Evolutionary conservation across 2,888 invertebrate species (phyloP), one percentile per base, ranked within the genome.

Genomic region (Scrobipalpa costella): DNA sequence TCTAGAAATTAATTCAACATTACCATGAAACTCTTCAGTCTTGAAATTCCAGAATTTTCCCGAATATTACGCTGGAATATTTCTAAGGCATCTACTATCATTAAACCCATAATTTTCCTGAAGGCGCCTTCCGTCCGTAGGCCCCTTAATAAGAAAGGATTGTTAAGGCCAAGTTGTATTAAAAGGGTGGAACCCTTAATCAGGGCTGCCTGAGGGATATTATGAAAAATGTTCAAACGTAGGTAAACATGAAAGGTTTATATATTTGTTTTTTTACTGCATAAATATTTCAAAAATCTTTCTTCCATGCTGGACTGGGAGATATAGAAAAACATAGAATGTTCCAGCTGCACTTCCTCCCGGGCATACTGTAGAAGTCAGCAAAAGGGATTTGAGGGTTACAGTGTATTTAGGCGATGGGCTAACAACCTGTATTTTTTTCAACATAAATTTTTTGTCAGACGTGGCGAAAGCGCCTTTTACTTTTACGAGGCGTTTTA

Each of bases 91-190:
- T 40, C 13, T 58, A 40, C 58, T 40, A 21, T 44, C 40, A 58
- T 58, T 58, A 40, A 40, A 40, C 11, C 13, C 60, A 49, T 61
- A 61, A 61, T 50, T 61, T 62, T 57, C 44, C 47, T 60, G 15
- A 15, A 49, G 60, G 49, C 34, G 49, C 47, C 21, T 38, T 34
- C 49, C 47, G 34, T 57, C 38, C 57, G 17, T 38, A 57, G 33
- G 34, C 33, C 47, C 59, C 60, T 60, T 60, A 60, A 60, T 60
- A 60, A 60, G 60, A 47, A 60, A 60, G 60, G 60, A 60, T 60
- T 60, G 47, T 60, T 60, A 49, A 59, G 60, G 60, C 47, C 60
- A 49, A 60, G 49, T 60, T 60, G n/a, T 60, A 60, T 60, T 59
- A 60, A 60, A 60, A 60, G 60, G 60, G 60, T 55, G 33, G 55